These are phyloP conservation scores for Philonicus albiceps DNA, from an alignment of 2,888 invertebrate species.

Conservation along the genomic window DNA sequence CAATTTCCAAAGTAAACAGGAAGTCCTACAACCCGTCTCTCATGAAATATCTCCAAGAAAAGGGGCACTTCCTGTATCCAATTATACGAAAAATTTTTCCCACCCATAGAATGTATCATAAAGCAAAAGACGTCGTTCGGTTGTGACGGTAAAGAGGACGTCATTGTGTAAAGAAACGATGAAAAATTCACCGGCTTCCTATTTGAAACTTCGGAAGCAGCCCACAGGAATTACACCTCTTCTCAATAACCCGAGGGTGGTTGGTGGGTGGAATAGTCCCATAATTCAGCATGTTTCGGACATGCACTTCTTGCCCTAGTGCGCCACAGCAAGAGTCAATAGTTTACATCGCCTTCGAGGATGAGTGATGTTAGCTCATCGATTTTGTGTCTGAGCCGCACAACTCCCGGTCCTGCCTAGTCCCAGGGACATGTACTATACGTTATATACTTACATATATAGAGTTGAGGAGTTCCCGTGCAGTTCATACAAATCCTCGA, in stretches of 20 bases:
- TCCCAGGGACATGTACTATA: background rate
- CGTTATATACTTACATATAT: background rate
- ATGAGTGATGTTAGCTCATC: background rate
- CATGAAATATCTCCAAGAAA: background rate
- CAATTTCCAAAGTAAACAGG: background rate
- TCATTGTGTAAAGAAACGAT: background rate
- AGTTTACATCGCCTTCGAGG: background rate
- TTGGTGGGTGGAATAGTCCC: background rate
- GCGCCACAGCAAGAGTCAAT: background rate
- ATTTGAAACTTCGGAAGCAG: background rate
- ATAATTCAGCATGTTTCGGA: conserved; percentile 7
- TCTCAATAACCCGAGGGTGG: background rate
- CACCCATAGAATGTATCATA: background rate
- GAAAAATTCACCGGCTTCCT: background rate
- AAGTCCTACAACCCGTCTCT: background rate
- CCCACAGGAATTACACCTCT: background rate
- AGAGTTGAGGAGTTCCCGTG: background rate
- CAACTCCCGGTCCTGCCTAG: background rate
- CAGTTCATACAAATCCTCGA: background rate
- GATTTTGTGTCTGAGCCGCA: background rate
- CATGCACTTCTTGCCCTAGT: background rate
- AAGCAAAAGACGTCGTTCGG: background rate
- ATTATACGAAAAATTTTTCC: background rate
- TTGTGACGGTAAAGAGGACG: background rate
- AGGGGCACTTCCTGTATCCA: background rate